These are phyloP conservation scores for Cerastis leucographa DNA, from an alignment of 2,888 invertebrate genomes.

Conservation along the genomic window DNA sequence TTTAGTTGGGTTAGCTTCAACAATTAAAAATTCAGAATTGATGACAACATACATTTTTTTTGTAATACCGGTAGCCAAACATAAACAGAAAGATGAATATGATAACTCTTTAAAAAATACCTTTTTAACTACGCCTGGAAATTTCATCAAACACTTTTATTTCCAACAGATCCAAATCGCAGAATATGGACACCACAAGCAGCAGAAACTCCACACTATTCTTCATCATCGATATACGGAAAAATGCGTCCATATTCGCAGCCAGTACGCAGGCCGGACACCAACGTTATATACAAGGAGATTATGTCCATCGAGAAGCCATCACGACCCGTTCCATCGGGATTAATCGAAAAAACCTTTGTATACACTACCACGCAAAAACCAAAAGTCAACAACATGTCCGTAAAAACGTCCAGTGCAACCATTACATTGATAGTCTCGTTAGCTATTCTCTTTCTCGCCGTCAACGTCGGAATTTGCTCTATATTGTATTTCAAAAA, in stretches of 20 bases:
- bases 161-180: conserved; percentile 77
- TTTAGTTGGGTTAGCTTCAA: not conserved
- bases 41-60: not conserved
- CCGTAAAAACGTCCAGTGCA: conserved; percentile 90
- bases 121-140: not conserved
- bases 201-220: conserved; percentile 72
- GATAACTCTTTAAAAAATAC: not conserved
- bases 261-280: conserved; percentile 75
- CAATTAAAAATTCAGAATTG: not conserved
- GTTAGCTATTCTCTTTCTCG: conserved; percentile 93
- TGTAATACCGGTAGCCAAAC: not conserved
- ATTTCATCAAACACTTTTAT: not conserved
- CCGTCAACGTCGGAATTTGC: conserved; percentile 93
- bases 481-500: conserved; percentile 93
- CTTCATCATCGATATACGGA: conserved; percentile 77
- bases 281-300: conserved; percentile 81
- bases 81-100: not conserved
- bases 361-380: conserved; percentile 74
- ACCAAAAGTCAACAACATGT: conserved; percentile 74
- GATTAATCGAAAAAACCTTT: conserved; percentile 79
- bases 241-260: conserved; percentile 77
- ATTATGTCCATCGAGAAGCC: conserved; percentile 85
- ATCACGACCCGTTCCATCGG: conserved; percentile 77
- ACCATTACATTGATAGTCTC: conserved; percentile 92
- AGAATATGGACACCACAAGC: conserved; percentile 79